These are phyloP conservation scores for Zootermopsis nevadensis DNA, from an alignment of 2,888 invertebrate genomes.

Conservation along the genomic window DNA sequence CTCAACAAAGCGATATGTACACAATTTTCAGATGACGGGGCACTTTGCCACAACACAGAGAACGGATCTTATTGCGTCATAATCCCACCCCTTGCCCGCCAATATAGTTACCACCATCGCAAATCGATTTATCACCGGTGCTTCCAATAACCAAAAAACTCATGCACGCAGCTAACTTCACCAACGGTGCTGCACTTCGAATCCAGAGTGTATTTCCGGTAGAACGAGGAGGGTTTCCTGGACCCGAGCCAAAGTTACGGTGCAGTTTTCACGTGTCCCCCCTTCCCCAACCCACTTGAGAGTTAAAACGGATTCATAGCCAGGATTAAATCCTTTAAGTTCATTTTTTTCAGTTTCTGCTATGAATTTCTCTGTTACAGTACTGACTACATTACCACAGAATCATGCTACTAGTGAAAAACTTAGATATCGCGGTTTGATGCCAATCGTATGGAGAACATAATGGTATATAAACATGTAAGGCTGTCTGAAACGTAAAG, in stretches of 20 bases:
- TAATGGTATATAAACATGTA: too few relatives aligned
- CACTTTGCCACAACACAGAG: background rate
- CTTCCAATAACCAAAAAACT: background rate
- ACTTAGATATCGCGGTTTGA: too few relatives aligned
- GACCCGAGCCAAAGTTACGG: background rate
- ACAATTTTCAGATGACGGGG: too few relatives aligned
- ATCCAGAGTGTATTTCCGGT: background rate
- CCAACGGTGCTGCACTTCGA: background rate
- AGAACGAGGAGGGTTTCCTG: background rate
- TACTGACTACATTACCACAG: background rate
- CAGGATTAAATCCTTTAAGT: too few relatives aligned
- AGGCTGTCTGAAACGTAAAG: too few relatives aligned
- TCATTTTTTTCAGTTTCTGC: too few relatives aligned
- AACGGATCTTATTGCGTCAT: background rate
- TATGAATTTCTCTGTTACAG: background rate
- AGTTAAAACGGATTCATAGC: background rate
- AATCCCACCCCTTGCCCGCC: background rate
- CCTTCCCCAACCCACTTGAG: background rate
- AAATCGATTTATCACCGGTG: background rate
- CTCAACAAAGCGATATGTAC: too few relatives aligned
- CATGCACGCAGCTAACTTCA: conserved; percentile 3
- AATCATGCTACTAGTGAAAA: too few relatives aligned
- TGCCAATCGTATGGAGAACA: too few relatives aligned
- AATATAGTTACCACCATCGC: background rate
- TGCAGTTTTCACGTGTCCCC: background rate